A percentile compares a stretch with the other conserved stretches of the same genome.
Evolutionary conservation across 64 coral and sea anemone genomes (phyloP).

Genomic region (Anthopleura sola): DNA sequence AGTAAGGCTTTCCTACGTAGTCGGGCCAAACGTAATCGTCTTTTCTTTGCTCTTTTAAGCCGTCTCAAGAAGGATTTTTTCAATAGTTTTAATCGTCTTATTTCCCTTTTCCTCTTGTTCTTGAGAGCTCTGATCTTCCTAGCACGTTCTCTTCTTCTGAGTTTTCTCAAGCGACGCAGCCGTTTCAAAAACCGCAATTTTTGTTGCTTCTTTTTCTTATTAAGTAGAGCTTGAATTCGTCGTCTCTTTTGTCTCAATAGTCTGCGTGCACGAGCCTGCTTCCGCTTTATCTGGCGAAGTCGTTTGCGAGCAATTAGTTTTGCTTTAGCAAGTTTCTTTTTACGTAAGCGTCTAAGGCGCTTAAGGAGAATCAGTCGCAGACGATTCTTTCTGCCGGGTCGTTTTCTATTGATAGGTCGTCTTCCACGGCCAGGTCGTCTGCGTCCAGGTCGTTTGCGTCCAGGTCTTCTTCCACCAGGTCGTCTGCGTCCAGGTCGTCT

Average conservation of each 20-base stretch:
- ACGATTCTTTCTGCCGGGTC: not conserved
- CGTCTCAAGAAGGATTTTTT: not conserved
- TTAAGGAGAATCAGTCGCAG: not conserved
- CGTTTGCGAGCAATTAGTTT: not conserved
- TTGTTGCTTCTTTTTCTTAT: not conserved
- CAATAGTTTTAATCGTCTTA: not conserved
- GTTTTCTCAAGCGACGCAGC: not conserved
- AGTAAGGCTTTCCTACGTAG: not conserved
- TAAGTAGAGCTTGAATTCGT: not conserved
- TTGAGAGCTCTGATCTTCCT: not conserved
- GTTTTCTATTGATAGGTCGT: not conserved
- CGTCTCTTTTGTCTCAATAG: not conserved
- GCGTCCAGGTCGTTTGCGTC: not conserved
- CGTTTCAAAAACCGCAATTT: not conserved
- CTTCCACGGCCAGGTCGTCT: slow-evolving; percentile 4
- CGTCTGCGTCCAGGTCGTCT: not conserved
- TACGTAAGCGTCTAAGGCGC: not conserved
- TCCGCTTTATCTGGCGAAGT: not conserved
- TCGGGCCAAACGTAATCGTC: not conserved
- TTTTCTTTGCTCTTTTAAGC: slow-evolving; percentile 17
- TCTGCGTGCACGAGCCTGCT: not conserved
- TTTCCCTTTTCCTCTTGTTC: not conserved
- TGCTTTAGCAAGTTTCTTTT: not conserved
- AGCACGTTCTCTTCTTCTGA: not conserved
- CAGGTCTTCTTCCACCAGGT: not conserved